phyloP scores from a whole-genome alignment of 1,140 invertebrate species.

The Magallana gigas region DNA sequence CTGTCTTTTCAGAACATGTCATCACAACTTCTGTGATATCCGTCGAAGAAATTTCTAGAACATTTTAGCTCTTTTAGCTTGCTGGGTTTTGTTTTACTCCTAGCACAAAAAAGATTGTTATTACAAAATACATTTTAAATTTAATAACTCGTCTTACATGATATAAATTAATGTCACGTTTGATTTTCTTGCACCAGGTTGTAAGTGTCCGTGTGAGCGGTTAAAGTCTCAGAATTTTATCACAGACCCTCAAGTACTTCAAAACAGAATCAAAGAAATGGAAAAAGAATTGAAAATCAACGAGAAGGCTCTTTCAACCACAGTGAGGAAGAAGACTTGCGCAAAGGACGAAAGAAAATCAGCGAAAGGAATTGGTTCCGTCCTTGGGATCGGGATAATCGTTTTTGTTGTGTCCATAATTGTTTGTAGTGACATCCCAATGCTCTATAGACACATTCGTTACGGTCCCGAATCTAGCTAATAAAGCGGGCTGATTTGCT shows the following conservation, averaged over 20 bases:
- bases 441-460: not conserved
- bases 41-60: no score
- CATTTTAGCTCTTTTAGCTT: no score
- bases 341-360: conserved; percentile 3
- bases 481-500: no score
- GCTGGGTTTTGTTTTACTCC: no score
- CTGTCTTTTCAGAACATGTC: no score
- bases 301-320: not conserved
- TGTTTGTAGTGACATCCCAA: conserved; percentile 12
- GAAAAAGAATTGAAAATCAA: not conserved
- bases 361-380: not conserved
- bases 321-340: not conserved
- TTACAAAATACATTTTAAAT: no score
- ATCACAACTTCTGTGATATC: no score
- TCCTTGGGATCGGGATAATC: not conserved
- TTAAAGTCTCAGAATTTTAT: not conserved
- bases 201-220: not conserved
- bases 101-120: no score
- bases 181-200: not conserved
- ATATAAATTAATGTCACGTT: no score
- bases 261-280: not conserved
- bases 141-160: no score
- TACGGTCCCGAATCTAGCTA: not conserved
- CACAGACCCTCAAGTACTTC: not conserved
- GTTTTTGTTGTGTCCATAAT: not conserved